A percentile compares a stretch with the other conserved stretches of the same genome.
phyloP scores from a whole-genome alignment of 2,888 invertebrate genomes.

The Brachylomia viminalis region DNA sequence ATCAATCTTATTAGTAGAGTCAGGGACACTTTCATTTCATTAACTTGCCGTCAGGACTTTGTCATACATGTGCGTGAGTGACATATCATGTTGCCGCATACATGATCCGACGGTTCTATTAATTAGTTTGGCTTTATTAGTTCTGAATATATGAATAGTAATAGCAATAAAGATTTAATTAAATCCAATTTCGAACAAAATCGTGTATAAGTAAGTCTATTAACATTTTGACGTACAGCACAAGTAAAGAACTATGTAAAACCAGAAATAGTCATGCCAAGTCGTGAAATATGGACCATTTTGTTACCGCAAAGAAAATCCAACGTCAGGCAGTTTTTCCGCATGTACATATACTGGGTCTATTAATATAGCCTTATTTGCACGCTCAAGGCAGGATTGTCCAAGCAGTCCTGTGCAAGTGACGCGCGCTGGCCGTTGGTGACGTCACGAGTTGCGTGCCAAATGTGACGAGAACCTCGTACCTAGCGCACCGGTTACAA shows the following conservation, averaged over 20 bases:
- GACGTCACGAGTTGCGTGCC: slow-evolving; percentile 69
- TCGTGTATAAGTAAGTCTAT: neutral
- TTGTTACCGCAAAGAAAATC: slow-evolving; percentile 42
- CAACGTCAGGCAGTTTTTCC: slow-evolving; percentile 42
- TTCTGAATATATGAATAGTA: neutral
- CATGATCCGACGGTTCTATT: neutral
- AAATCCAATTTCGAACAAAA: neutral
- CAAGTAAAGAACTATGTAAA: neutral
- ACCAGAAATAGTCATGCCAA: slow-evolving; percentile 36
- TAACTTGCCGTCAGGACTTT: slow-evolving; percentile 28
- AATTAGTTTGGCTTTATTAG: slow-evolving; percentile 1
- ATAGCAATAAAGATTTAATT: neutral
- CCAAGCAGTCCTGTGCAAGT: slow-evolving; percentile 56
- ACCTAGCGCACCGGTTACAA: slow-evolving; percentile 54
- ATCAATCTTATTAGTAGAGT: slow-evolving; percentile 63
- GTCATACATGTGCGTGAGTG: slow-evolving; percentile 34
- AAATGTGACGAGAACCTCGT: slow-evolving; percentile 61
- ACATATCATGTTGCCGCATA: slow-evolving; percentile 23
- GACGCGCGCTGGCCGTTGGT: slow-evolving; percentile 57
- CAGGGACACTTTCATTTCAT: slow-evolving; percentile 57
- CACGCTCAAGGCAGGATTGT: slow-evolving; percentile 53
- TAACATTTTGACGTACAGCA: slow-evolving; percentile 1
- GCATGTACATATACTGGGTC: slow-evolving; percentile 27
- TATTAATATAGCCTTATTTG: slow-evolving; percentile 62
- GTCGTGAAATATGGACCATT: slow-evolving; percentile 47